These are phyloP conservation scores for Drosophila watanabei DNA, from an alignment of 1,140 invertebrate species.

Conservation along the genomic window DNA sequence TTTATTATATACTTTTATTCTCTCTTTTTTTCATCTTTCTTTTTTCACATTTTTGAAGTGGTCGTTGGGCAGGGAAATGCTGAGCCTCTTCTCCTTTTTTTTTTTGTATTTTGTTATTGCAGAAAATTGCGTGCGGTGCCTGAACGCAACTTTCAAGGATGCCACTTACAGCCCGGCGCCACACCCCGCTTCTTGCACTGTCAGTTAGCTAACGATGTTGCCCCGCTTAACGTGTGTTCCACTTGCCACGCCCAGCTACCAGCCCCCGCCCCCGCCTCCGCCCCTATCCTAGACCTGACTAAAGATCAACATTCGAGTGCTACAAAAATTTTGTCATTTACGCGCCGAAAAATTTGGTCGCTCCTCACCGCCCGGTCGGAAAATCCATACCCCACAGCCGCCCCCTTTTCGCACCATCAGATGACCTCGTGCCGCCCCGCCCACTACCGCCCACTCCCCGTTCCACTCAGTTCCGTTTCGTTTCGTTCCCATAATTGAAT, in stretches of 20 bases:
- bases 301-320: slow-evolving; percentile 77
- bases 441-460: not conserved
- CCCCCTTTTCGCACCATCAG: slow-evolving; percentile 15
- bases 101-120: slow-evolving; percentile 47
- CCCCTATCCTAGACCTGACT: slow-evolving; percentile 56
- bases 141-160: slow-evolving; percentile 76
- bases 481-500: slow-evolving; percentile 71
- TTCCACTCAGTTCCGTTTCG: slow-evolving; percentile 37
- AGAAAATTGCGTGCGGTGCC: slow-evolving; percentile 74
- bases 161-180: slow-evolving; percentile 62
- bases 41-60: slow-evolving; percentile 15
- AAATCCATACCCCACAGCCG: not conserved
- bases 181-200: not conserved
- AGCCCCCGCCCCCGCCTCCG: not conserved
- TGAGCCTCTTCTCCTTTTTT: slow-evolving; percentile 7
- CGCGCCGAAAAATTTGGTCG: slow-evolving; percentile 65
- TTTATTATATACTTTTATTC: slow-evolving; percentile 41
- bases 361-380: not conserved
- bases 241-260: slow-evolving; percentile 27
- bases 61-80: slow-evolving; percentile 26
- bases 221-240: slow-evolving; percentile 57
- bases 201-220: slow-evolving; percentile 77
- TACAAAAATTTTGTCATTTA: slow-evolving; percentile 81
- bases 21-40: not conserved
- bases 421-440: slow-evolving; percentile 39